Conservation (phyloP, 2,888 invertebrate species). For the Thecophora atra region DNA sequence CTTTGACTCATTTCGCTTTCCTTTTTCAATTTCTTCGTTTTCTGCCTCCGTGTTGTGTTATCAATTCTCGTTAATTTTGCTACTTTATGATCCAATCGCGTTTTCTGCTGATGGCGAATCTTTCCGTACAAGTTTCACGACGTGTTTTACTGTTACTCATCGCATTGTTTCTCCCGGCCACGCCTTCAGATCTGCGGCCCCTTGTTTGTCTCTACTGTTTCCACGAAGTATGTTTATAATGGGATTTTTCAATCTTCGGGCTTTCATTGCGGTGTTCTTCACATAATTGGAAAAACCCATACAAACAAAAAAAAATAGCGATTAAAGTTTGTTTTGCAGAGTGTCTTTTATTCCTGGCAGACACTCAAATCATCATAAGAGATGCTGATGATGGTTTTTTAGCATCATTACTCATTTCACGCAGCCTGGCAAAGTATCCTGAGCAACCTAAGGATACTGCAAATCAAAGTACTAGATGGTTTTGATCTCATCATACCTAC, state of each 20-base stretch:
- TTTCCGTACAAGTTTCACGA: slow-evolving; percentile 4
- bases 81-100: slow-evolving; percentile 20
- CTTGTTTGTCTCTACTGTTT: not conserved
- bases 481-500: too few relatives aligned
- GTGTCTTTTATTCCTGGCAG: too few relatives aligned
- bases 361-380: too few relatives aligned
- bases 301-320: slow-evolving; percentile 4
- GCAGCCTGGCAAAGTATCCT: too few relatives aligned
- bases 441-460: too few relatives aligned
- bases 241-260: slow-evolving; percentile 9
- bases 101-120: slow-evolving; percentile 26
- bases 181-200: not conserved
- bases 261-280: not conserved
- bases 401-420: too few relatives aligned
- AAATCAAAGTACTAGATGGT: too few relatives aligned
- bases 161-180: not conserved
- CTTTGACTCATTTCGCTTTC: too few relatives aligned
- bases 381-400: too few relatives aligned
- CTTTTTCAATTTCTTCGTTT: not conserved
- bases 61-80: slow-evolving; percentile 29
- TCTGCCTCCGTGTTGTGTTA: not conserved
- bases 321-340: not conserved
- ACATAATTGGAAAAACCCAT: not conserved
- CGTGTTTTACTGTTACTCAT: slow-evolving; percentile 3
- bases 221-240: not conserved